Evolutionary conservation across 2,888 invertebrate genomes (phyloP).

Genomic region (Oscheius onirici): DNA sequence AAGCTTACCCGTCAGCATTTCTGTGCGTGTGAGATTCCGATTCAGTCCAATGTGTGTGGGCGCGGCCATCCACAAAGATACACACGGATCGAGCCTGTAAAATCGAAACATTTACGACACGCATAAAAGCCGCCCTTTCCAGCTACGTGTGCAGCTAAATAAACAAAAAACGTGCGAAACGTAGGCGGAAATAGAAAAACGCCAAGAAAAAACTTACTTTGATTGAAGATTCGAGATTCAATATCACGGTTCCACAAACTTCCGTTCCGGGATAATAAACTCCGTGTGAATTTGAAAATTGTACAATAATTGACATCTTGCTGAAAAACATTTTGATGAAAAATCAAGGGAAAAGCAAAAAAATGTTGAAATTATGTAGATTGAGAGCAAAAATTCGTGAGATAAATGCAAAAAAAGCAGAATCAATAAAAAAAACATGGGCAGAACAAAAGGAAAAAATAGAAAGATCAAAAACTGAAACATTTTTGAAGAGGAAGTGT

Average conservation of each 20-base stretch:
- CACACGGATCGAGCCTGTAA: constrained; percentile 20
- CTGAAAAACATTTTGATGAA: too few relatives aligned
- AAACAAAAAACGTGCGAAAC: not conserved
- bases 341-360: not conserved
- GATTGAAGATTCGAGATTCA: constrained; percentile 14
- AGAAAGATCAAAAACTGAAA: not conserved
- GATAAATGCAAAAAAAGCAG: not conserved
- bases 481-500: not conserved
- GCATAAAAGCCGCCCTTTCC: not conserved
- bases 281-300: constrained; percentile 13
- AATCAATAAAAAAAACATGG: not conserved
- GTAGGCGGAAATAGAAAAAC: not conserved
- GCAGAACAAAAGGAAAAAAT: not conserved
- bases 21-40: constrained; percentile 13
- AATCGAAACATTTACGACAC: not conserved
- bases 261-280: constrained; percentile 28
- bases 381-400: not conserved
- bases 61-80: constrained; percentile 18
- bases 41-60: constrained; percentile 26
- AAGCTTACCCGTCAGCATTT: constrained; percentile 11
- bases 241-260: constrained; percentile 9
- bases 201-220: not conserved
- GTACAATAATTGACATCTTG: constrained; percentile 18
- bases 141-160: not conserved
- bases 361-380: not conserved